Evolutionary conservation across 2,113 vertebrate genomes (phyloP), one percentile per base, ranked within the genome.

Genomic region (Larimichthys crocea): DNA sequence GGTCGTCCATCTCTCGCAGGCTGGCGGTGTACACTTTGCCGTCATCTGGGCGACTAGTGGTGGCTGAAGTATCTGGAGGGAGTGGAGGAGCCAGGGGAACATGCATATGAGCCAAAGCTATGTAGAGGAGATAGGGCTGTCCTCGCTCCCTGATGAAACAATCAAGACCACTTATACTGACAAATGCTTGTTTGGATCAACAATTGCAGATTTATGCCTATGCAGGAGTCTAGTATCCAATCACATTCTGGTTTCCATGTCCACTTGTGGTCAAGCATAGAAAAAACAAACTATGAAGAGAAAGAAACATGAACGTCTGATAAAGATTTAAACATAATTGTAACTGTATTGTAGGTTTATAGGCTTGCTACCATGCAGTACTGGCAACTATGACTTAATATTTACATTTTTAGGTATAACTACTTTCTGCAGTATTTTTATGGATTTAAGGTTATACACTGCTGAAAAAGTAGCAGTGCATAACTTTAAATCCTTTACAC

Each of bases 91-190:
- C 84, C 76, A 99, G 91, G 0, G 98, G 98, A 17, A 99, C 98
- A 0, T 99, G 98, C 98, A 99, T 97, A 67, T 99, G 98, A 26
- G 97, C 95, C 84, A 97, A 86, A 0, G 96, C 98, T 80, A 99
- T 57, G 57, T 98, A 99, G 2, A 99, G 95, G 82, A 99, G 94
- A 89, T 96, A 99, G 11, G 98, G 97, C 44, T 88, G 94, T 6
- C 91, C 85, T 0, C 82, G 93, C 69, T 93, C 9, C 0, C 97
- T 99, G 90, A 3, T 26, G 63, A 67, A 7, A 76, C 15, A 50
- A 67, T 11, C 8, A 68, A n/a, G 6, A 60, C 19, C 61, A 59
- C 16, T 16, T 2, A 4, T 5, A 42, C 17, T 20, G 50, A 63
- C 3, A 57, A 20, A 40, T 42, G 56, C 49, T 52, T 48, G n/a